These are phyloP conservation scores for Agrotis segetum DNA, from an alignment of 2,888 invertebrate species.

Conservation along the genomic window DNA sequence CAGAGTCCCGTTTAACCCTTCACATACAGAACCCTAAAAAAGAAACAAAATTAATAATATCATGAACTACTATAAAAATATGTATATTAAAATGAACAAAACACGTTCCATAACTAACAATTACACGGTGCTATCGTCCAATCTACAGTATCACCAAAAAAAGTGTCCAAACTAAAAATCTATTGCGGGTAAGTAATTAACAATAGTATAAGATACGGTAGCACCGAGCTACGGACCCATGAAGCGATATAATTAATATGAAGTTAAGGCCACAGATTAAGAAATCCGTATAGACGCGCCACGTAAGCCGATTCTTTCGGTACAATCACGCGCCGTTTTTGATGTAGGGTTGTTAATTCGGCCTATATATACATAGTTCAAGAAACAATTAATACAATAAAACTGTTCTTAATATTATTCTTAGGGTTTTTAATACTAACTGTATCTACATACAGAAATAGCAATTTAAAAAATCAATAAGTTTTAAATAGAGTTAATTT, in stretches of 20 bases:
- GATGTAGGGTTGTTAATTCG: not conserved
- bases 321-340: not conserved
- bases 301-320: not conserved
- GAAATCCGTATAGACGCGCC: slow-evolving; percentile 16
- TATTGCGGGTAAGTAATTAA: slow-evolving; percentile 53
- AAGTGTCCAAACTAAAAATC: slow-evolving; percentile 51
- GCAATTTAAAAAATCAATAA: too few relatives aligned
- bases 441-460: too few relatives aligned
- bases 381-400: not conserved
- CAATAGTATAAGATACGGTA: slow-evolving; percentile 55
- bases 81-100: slow-evolving; percentile 31
- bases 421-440: too few relatives aligned
- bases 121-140: slow-evolving; percentile 45
- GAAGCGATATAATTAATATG: slow-evolving; percentile 47
- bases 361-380: too few relatives aligned
- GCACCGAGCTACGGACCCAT: slow-evolving; percentile 41
- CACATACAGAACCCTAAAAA: not conserved
- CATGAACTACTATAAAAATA: slow-evolving; percentile 26
- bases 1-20: too few relatives aligned
- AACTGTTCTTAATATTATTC: not conserved
- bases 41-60: not conserved
- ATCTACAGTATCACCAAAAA: slow-evolving; percentile 50
- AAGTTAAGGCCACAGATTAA: slow-evolving; percentile 31
- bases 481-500: too few relatives aligned
- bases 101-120: slow-evolving; percentile 31